phyloP scores from a whole-genome alignment of 2,888 invertebrate genomes.

The Dione vanillae region DNA sequence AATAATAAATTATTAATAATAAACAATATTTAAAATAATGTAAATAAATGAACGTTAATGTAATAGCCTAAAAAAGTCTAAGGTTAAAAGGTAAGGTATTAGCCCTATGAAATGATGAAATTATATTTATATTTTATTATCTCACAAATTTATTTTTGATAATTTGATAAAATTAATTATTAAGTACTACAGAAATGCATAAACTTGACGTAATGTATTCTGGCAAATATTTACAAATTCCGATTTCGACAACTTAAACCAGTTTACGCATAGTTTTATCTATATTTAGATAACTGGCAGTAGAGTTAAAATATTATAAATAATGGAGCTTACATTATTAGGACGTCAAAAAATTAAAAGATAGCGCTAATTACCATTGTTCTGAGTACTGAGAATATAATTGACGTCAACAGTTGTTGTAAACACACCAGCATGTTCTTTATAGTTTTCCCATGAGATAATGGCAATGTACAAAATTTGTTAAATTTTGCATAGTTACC shows the following conservation, averaged over 20 bases:
- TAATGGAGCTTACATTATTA: neutral
- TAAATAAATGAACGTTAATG: too few species aligned
- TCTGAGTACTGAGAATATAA: constrained; percentile 21
- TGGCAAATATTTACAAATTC: constrained; percentile 7
- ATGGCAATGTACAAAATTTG: constrained; percentile 8
- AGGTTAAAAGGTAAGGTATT: too few species aligned
- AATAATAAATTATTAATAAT: too few species aligned
- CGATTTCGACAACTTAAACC: neutral
- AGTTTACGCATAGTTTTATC: neutral
- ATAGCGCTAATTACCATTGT: neutral
- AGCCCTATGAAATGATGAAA: too few species aligned
- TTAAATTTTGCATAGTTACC: neutral
- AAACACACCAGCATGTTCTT: constrained; percentile 28
- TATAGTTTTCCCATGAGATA: constrained; percentile 29
- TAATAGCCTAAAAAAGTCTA: too few species aligned
- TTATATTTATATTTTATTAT: too few species aligned
- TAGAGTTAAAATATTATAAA: constrained; percentile 9
- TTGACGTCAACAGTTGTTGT: constrained; percentile 34
- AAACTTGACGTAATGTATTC: neutral
- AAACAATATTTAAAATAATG: too few species aligned
- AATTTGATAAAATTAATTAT: neutral
- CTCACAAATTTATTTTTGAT: neutral
- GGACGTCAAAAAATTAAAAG: constrained; percentile 2
- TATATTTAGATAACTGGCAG: neutral
- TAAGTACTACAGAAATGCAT: neutral